Conservation (phyloP, 2,113 vertebrate genomes). For the Oenanthe oenanthe region DNA sequence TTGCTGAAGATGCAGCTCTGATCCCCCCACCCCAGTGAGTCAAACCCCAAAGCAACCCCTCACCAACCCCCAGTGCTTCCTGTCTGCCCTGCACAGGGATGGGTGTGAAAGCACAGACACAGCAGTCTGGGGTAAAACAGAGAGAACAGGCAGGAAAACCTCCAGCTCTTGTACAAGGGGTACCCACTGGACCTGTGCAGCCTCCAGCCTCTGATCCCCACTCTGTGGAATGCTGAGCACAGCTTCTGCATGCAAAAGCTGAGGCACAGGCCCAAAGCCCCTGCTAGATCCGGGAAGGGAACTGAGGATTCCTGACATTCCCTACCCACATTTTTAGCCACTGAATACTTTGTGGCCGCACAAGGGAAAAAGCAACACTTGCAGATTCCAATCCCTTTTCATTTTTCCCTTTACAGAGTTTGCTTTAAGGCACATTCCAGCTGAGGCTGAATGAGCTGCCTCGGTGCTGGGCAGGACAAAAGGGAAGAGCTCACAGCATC, state of each 20-base stretch:
- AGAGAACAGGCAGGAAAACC: fast-evolving
- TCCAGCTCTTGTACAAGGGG: fast-evolving
- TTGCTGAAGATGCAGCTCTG: neutral
- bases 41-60: neutral
- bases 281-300: neutral
- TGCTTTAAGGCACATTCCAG: slow-evolving; percentile 13
- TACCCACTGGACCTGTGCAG: fast-evolving
- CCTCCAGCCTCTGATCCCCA: neutral
- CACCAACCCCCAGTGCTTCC: neutral
- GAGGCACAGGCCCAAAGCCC: neutral
- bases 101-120: neutral
- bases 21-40: neutral
- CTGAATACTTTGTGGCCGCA: neutral
- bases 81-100: neutral
- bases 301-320: slow-evolving; percentile 40
- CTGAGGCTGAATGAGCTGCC: neutral
- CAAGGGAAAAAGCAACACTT: neutral
- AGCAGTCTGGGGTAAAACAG: neutral
- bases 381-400: neutral
- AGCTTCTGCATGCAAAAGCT: neutral
- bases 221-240: neutral
- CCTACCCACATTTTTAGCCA: slow-evolving; percentile 43
- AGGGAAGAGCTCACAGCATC: neutral
- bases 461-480: neutral
- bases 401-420: neutral